Evolutionary conservation across 2,888 invertebrate genomes (phyloP).

Genomic region (Hydrotaea diabolus): DNA sequence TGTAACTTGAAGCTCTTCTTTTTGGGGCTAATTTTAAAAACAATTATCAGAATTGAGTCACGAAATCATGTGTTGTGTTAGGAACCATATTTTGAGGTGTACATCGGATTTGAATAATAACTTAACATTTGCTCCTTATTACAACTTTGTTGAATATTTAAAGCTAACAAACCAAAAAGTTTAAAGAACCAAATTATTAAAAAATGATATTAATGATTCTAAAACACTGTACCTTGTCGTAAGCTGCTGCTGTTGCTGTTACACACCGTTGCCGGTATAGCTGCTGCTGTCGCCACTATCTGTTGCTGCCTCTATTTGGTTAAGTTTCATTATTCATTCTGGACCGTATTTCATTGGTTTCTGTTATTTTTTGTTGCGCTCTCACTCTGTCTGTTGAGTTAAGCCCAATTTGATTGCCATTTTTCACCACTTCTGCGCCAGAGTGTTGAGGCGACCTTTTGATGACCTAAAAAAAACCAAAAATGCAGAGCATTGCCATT

Average conservation of each 20-base stretch:
- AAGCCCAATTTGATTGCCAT: slow-evolving; percentile 65
- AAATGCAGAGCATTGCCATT: slow-evolving; percentile 8
- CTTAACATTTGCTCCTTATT: too few species aligned
- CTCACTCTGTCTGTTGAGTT: slow-evolving; percentile 52
- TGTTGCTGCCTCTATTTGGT: slow-evolving; percentile 59
- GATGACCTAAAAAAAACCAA: slow-evolving; percentile 58
- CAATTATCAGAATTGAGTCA: too few species aligned
- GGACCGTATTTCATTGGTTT: slow-evolving; percentile 32
- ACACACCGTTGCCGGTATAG: neutral
- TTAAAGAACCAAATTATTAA: too few species aligned
- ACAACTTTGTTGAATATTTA: too few species aligned
- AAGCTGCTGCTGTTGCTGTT: slow-evolving; percentile 47
- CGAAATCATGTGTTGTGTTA: too few species aligned
- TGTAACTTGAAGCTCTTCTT: too few species aligned
- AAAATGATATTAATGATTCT: too few species aligned
- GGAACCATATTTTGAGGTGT: too few species aligned
- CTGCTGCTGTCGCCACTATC: slow-evolving; percentile 30
- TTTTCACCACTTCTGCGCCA: slow-evolving; percentile 59
- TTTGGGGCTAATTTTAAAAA: too few species aligned
- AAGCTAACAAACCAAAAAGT: too few species aligned
- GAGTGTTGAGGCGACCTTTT: slow-evolving; percentile 66
- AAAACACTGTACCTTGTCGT: slow-evolving; percentile 28
- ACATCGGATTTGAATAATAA: too few species aligned
- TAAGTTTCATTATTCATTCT: slow-evolving; percentile 64
- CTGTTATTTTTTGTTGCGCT: neutral